Base-by-base conservation (phyloP, 2,797 vertebrate species). In the Cossypha polioptera region DNA sequence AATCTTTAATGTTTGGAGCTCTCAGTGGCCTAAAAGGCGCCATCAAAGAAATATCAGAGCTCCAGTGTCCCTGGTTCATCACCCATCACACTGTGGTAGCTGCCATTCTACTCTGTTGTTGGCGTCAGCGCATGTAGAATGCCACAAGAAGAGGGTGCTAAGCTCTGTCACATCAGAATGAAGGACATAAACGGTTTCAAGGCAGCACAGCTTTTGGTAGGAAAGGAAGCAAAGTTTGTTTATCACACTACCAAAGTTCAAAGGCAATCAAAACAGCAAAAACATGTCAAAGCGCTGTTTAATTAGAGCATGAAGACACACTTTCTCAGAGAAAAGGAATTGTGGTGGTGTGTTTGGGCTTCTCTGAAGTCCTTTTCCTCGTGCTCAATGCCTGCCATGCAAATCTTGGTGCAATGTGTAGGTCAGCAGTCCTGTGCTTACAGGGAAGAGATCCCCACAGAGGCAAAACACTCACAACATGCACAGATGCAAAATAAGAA, bases 221-320 rank as follows among this genome's bases (percentile, higher is more conserved):
- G 51, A 35, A 71, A 68, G 54, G 35, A 88, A 72, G 66, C 38
- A 51, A 67, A 50, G 29, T 87, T 77, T 93, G 82, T 88, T 96
- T 96, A 83, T 90, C 69, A 40, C 80, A 16, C 63, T 79, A 51
- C 48, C 67, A 22, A 33, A 66, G 83, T 88, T 93, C 90, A 96
- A 95, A 95, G 73, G 78, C 84, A 86, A 77, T 91, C 85, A 78
- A 66, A 91, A 25, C 54, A 80, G 76, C 84, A 55, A 79, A 92
- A 87, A 45, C 87, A 62, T 31, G 83, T 88, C 85, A 94, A 91
- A 24, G 22, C 5, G 19, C 65, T 91, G 63, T 78, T 83, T 66
- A 93, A 93, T 86, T 81, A 77, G 40, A 55, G 33, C 21, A 5
- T 48, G 86, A 58, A 92, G 75, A 45, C 78, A 33, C 19, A 14